These are phyloP conservation scores for Drosophila mettleri DNA, from an alignment of 2,888 invertebrate genomes.

Conservation along the genomic window DNA sequence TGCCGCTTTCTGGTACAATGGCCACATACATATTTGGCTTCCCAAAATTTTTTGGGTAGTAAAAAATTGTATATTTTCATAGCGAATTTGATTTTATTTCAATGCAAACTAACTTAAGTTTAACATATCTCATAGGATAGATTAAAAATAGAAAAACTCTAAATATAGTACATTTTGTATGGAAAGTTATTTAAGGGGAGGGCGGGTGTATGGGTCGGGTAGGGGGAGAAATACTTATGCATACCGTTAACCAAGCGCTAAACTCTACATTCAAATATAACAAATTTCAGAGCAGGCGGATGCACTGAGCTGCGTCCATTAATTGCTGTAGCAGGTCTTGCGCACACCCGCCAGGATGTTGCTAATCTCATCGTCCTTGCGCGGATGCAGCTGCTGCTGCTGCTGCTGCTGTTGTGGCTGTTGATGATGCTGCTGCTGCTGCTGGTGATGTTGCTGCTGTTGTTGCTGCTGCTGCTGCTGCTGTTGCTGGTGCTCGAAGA, in stretches of 20 bases:
- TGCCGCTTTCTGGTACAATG: background rate
- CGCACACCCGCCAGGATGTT: constrained; percentile 94
- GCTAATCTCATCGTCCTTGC: constrained; percentile 94
- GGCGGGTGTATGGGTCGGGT: background rate
- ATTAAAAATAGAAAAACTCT: constrained; percentile 41
- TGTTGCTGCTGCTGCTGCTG: constrained; percentile 84
- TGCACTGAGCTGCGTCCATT: constrained; percentile 66
- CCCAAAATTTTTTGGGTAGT: background rate
- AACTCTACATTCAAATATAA: constrained; percentile 45
- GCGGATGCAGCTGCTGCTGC: constrained; percentile 84
- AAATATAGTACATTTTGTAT: constrained; percentile 39
- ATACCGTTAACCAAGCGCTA: constrained; percentile 55
- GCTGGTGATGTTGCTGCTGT: constrained; percentile 83
- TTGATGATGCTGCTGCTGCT: constrained; percentile 83
- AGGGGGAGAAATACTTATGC: constrained; percentile 28
- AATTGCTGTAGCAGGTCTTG: constrained; percentile 94
- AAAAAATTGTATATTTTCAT: constrained; percentile 7
- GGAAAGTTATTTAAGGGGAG: background rate
- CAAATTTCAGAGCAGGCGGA: constrained; percentile 28
- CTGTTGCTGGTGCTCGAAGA: constrained; percentile 84
- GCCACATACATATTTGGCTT: background rate
- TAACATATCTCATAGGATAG: constrained; percentile 38
- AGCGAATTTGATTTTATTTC: constrained; percentile 53
- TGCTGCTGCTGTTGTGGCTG: constrained; percentile 84
- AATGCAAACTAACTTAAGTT: constrained; percentile 57